Evolutionary conservation across 1,140 invertebrate species (phyloP).

Genomic region (Dreissena rostriformis): DNA sequence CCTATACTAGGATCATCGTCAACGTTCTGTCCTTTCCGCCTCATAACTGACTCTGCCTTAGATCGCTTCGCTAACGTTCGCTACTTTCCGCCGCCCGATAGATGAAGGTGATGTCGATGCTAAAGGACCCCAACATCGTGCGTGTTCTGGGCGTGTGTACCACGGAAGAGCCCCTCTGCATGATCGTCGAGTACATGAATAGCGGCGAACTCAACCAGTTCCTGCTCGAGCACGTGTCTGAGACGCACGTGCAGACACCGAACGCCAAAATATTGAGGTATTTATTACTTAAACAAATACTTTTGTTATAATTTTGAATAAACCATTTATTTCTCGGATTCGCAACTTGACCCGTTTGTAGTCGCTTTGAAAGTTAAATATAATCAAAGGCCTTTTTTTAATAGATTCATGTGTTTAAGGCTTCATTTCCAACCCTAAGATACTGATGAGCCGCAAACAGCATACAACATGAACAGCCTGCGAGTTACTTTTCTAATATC

Average conservation of each 20-base stretch:
- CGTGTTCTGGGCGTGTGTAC: slow-evolving; percentile 93
- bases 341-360: neutral
- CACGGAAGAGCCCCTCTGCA: slow-evolving; percentile 90
- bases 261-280: slow-evolving; percentile 77
- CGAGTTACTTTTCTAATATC: too few species aligned
- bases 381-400: too few species aligned
- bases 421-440: too few species aligned
- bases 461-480: too few species aligned
- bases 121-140: slow-evolving; percentile 93
- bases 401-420: too few species aligned
- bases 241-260: slow-evolving; percentile 65
- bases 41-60: too few species aligned
- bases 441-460: too few species aligned
- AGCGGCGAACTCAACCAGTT: slow-evolving; percentile 95
- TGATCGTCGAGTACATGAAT: slow-evolving; percentile 94
- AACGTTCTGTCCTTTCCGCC: too few species aligned
- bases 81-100: slow-evolving; percentile 85
- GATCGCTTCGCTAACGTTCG: too few species aligned
- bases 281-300: neutral
- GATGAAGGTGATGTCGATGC: slow-evolving; percentile 91
- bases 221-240: slow-evolving; percentile 87
- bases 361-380: too few species aligned
- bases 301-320: neutral
- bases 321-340: neutral
- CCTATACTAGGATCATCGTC: too few species aligned